phyloP scores from a whole-genome alignment of 2,797 vertebrate species.

The Allobates femoralis region DNA sequence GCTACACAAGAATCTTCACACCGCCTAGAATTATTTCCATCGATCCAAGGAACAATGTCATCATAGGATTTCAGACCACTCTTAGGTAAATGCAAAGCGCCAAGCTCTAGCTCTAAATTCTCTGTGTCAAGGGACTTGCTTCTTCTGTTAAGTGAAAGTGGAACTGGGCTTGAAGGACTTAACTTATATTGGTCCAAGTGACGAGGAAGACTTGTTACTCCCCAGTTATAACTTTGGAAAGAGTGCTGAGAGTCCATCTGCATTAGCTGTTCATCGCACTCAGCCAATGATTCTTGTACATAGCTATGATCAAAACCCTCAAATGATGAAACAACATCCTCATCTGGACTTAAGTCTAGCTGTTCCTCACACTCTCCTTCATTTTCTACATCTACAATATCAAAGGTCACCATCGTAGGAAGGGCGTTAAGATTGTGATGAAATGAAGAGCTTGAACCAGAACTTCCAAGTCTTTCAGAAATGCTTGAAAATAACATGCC shows the following conservation, averaged over 20 bases:
- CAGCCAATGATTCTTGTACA: conserved; percentile 85
- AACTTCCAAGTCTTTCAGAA: conserved; percentile 79
- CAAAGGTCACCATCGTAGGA: conserved; percentile 95
- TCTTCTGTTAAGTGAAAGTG: conserved; percentile 85
- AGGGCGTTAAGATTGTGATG: conserved; percentile 90
- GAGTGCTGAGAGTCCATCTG: conserved; percentile 79
- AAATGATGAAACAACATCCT: conserved; percentile 85
- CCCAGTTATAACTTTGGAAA: conserved; percentile 85
- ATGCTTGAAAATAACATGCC: conserved; percentile 86
- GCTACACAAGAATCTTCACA: conserved; percentile 30
- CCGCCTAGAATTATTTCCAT: conserved; percentile 59
- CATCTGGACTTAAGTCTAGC: conserved; percentile 86
- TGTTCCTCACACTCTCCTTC: conserved; percentile 93
- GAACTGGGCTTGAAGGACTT: conserved; percentile 77
- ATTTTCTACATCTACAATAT: conserved; percentile 94
- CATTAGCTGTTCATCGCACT: conserved; percentile 87
- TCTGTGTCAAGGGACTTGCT: conserved; percentile 94
- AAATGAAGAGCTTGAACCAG: conserved; percentile 84
- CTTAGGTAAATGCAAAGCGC: conserved; percentile 71
- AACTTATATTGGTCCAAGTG: conserved; percentile 85
- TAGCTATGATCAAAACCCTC: conserved; percentile 90
- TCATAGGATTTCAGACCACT: conserved; percentile 74
- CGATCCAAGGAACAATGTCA: conserved; percentile 71
- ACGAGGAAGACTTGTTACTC: conserved; percentile 90
- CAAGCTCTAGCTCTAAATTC: conserved; percentile 83